Conservation (phyloP, 2,113 vertebrate species). For the Aegotheles bennettii region DNA sequence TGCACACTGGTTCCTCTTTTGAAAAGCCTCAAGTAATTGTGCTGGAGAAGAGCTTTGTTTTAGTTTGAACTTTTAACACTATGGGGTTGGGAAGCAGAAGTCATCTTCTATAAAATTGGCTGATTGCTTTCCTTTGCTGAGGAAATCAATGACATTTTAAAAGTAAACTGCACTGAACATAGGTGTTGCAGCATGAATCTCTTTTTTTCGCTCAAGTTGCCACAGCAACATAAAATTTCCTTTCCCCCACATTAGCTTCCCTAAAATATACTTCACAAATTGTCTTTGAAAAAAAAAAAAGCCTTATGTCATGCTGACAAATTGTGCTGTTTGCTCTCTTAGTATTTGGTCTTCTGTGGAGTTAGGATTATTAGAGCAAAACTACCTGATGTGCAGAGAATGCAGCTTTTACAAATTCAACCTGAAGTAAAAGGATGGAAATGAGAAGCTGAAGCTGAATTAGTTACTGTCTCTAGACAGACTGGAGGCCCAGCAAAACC, state of each 20-base stretch:
- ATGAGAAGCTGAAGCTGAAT: background rate
- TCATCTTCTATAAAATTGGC: background rate
- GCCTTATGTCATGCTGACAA: background rate
- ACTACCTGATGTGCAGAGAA: background rate
- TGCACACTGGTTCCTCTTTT: background rate
- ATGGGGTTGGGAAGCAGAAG: background rate
- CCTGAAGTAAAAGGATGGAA: background rate
- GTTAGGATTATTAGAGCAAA: background rate
- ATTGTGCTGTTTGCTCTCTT: background rate
- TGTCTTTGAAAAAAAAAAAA: background rate
- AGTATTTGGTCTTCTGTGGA: constrained; percentile 27
- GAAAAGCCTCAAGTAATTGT: background rate
- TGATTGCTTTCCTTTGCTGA: background rate
- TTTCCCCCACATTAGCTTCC: constrained; percentile 33
- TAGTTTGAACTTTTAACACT: background rate
- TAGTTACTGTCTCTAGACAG: background rate
- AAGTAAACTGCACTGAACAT: constrained; percentile 26
- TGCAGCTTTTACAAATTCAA: background rate
- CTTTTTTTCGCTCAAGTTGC: constrained; percentile 47
- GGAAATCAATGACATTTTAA: constrained; percentile 53
- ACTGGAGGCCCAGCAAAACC: background rate
- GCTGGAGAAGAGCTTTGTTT: constrained; percentile 15
- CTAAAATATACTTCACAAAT: constrained; percentile 50
- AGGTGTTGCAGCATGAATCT: background rate
- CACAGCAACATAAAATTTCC: constrained; percentile 63